Percentiles rank a stretch among this genome's conserved stretches.
phyloP scores from a whole-genome alignment of 2,797 vertebrate genomes.

The Phrynocephalus guinanensis region DNA sequence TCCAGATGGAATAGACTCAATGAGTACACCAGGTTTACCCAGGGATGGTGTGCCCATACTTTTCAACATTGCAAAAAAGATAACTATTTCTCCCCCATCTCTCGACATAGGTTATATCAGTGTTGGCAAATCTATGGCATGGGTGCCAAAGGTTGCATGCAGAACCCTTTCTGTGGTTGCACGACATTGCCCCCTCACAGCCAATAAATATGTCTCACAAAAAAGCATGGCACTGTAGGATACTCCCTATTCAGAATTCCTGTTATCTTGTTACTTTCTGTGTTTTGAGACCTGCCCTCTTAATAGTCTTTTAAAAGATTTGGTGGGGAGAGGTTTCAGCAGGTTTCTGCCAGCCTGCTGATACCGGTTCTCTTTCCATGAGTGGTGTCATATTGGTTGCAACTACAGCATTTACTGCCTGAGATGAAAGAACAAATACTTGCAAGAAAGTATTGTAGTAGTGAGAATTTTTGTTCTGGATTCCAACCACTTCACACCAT shows the following conservation, averaged over 20 bases:
- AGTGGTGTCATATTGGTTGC: background rate
- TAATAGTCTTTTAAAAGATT: background rate
- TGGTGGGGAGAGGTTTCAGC: background rate
- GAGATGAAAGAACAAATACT: background rate
- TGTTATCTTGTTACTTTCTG: too few species aligned
- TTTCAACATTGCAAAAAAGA: too few species aligned
- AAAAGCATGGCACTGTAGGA: background rate
- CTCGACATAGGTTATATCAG: too few species aligned
- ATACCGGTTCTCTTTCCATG: background rate
- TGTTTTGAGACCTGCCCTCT: background rate
- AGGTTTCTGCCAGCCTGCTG: background rate
- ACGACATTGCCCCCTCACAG: too few species aligned
- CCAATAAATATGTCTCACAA: background rate
- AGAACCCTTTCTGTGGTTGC: too few species aligned
- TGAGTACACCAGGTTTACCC: too few species aligned
- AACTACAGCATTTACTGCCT: background rate
- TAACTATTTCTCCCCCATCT: too few species aligned
- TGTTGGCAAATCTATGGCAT: too few species aligned
- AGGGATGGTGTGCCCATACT: too few species aligned
- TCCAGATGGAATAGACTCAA: too few species aligned
- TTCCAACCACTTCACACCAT: background rate
- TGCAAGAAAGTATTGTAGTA: background rate
- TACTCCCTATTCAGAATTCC: background rate
- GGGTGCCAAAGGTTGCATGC: too few species aligned
- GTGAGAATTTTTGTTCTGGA: background rate